Evolutionary conservation across 2,113 vertebrate species (phyloP).

Genomic region (Tapirus terrestris): DNA sequence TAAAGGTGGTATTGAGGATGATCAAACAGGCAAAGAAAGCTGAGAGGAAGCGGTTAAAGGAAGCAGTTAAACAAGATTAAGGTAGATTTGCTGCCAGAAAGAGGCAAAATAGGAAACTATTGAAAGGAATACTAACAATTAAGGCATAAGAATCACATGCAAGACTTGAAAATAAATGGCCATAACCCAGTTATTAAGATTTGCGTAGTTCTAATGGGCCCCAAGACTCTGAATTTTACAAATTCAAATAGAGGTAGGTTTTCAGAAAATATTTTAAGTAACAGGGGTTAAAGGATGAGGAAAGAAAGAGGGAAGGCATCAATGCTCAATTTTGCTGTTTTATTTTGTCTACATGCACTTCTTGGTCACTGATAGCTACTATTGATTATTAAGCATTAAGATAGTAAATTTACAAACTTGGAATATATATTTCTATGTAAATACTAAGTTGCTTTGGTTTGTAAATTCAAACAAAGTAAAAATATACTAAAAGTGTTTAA

Average conservation of each 20-base stretch:
- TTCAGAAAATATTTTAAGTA: neutral
- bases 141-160: neutral
- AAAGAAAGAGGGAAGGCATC: neutral
- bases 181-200: neutral
- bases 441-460: neutral
- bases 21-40: neutral
- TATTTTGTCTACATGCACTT: neutral
- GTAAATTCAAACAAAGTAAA: neutral
- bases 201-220: neutral
- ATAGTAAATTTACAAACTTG: neutral
- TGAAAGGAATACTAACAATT: neutral
- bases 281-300: neutral
- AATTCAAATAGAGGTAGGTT: neutral
- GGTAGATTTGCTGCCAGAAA: neutral
- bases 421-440: neutral
- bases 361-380: neutral
- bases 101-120: neutral
- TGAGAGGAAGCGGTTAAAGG: neutral
- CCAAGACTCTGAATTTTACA: neutral
- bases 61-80: conserved; percentile 9
- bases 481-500: neutral
- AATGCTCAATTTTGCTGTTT: neutral
- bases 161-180: neutral
- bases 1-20: neutral
- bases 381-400: neutral